phyloP scores from a whole-genome alignment of 2,113 vertebrate genomes.

The Ivindomyrus marchei region DNA sequence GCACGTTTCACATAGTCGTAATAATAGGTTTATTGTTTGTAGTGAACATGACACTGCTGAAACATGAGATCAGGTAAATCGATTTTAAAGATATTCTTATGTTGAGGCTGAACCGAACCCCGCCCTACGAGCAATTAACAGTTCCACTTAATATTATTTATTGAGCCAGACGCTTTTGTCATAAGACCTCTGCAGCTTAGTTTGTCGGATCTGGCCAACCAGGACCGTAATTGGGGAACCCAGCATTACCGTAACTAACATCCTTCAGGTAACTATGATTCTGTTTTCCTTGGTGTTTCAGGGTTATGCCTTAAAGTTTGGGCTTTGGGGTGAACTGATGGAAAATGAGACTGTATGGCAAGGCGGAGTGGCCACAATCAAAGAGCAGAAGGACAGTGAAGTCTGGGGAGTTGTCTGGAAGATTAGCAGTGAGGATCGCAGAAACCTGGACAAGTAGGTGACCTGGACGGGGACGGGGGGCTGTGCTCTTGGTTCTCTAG shows the following conservation, averaged over 20 bases:
- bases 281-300: slow-evolving; percentile 48
- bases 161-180: not conserved
- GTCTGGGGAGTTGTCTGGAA: slow-evolving; percentile 75
- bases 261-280: not conserved
- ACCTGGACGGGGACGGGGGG: too few relatives aligned
- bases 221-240: not conserved
- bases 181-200: not conserved
- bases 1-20: not conserved
- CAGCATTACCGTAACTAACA: not conserved
- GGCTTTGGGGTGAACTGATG: slow-evolving; percentile 52
- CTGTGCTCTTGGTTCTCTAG: not conserved
- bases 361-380: slow-evolving; percentile 68
- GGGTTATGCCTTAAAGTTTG: slow-evolving; percentile 70
- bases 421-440: slow-evolving; percentile 56
- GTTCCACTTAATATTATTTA: not conserved
- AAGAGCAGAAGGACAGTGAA: slow-evolving; percentile 63
- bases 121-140: not conserved
- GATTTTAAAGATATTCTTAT: not conserved
- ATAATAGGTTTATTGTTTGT: not conserved
- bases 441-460: slow-evolving; percentile 56
- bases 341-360: slow-evolving; percentile 60
- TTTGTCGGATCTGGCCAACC: not conserved
- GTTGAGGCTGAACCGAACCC: not conserved
- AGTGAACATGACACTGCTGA: not conserved
- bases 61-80: not conserved